Evolutionary conservation across 2,797 vertebrate species (phyloP).

Genomic region (Alca torda): DNA sequence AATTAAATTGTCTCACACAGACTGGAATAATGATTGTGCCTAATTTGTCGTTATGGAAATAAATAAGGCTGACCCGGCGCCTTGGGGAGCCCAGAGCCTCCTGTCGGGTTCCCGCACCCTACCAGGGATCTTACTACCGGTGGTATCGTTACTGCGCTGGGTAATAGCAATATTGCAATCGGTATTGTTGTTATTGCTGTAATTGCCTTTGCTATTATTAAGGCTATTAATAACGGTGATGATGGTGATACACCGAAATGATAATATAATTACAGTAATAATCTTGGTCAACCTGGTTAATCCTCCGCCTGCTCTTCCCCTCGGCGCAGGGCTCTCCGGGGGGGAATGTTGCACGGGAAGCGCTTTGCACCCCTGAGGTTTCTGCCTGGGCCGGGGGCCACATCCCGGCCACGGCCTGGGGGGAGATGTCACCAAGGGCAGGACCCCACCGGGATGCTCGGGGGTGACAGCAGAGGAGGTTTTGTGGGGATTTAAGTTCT

Average conservation of each 20-base stretch:
- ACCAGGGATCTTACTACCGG: conserved; percentile 5
- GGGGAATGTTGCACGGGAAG: not conserved
- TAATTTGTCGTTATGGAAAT: conserved; percentile 63
- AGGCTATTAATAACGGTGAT: conserved; percentile 49
- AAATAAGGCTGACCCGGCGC: conserved; percentile 54
- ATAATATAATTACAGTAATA: conserved; percentile 54
- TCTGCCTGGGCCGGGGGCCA: not conserved
- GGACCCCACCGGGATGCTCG: not conserved
- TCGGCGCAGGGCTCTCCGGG: fast-evolving
- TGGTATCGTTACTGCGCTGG: not conserved
- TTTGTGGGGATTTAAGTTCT: not conserved
- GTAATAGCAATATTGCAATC: not conserved
- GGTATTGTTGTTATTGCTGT: conserved; percentile 16
- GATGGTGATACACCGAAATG: not conserved
- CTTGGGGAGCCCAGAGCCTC: conserved; percentile 50
- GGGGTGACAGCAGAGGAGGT: not conserved
- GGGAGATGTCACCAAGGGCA: not conserved
- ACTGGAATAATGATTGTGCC: conserved; percentile 55
- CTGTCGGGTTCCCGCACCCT: not conserved
- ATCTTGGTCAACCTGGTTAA: conserved; percentile 49
- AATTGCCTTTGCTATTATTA: conserved; percentile 55
- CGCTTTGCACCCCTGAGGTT: not conserved
- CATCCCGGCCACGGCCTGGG: not conserved
- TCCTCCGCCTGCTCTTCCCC: not conserved
- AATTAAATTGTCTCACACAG: conserved; percentile 66